A percentile compares a stretch with the other conserved stretches of the same genome.
phyloP scores from a whole-genome alignment of 2,113 vertebrate species.

The Callipepla californica region DNA sequence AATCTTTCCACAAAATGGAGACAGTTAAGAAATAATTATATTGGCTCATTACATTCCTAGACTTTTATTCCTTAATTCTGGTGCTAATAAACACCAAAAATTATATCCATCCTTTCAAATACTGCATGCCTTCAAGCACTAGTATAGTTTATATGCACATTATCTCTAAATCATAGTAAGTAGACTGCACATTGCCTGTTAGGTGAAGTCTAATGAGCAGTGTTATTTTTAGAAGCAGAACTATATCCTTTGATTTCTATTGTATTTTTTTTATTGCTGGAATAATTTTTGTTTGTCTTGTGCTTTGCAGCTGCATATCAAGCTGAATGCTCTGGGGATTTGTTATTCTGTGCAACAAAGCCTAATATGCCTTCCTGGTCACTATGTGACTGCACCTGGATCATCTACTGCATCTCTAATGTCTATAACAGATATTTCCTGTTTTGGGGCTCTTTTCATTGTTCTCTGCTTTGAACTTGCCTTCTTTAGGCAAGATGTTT shows the following conservation, averaged over 20 bases:
- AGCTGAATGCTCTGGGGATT: slow-evolving; percentile 62
- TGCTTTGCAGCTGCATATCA: slow-evolving; percentile 71
- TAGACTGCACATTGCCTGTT: slow-evolving; percentile 17
- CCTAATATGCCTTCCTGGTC: slow-evolving; percentile 65
- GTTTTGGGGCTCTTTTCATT: slow-evolving; percentile 71
- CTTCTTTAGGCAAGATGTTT: slow-evolving; percentile 43
- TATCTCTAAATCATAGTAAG: neutral
- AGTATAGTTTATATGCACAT: slow-evolving; percentile 18
- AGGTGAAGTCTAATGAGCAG: slow-evolving; percentile 65
- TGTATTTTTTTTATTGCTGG: slow-evolving; percentile 62
- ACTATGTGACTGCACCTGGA: slow-evolving; percentile 70
- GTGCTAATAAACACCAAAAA: slow-evolving; percentile 34
- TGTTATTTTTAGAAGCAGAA: slow-evolving; percentile 69
- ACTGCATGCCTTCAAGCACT: neutral
- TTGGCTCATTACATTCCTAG: neutral
- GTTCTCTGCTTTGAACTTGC: slow-evolving; percentile 62
- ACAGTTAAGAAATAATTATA: slow-evolving; percentile 10
- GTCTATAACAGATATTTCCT: slow-evolving; percentile 76
- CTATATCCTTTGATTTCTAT: slow-evolving; percentile 74
- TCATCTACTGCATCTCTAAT: slow-evolving; percentile 54
- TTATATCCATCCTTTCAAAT: slow-evolving; percentile 14
- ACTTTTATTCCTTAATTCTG: slow-evolving; percentile 35
- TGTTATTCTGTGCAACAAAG: slow-evolving; percentile 70
- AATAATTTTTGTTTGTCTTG: slow-evolving; percentile 72
- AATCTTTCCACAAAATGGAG: neutral